These are phyloP conservation scores for Rhizomys pruinosus DNA, from an alignment of 2,113 vertebrate genomes.

Conservation along the genomic window DNA sequence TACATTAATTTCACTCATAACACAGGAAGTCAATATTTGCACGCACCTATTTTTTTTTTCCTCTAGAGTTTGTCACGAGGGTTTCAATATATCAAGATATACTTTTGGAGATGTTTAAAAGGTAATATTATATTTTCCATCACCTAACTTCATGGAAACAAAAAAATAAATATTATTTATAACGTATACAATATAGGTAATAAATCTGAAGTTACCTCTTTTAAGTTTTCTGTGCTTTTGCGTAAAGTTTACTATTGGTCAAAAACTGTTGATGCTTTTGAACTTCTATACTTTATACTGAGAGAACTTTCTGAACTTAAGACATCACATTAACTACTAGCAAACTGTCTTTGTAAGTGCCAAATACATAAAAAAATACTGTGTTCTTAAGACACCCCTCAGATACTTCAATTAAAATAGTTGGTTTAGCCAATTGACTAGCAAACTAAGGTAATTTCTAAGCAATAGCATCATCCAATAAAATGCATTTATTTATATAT, in stretches of 20 bases:
- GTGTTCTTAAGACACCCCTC: constrained; percentile 53
- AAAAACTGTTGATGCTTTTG: neutral
- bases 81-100: neutral
- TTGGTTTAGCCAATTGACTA: constrained; percentile 73
- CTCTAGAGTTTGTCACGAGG: neutral
- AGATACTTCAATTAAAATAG: constrained; percentile 70
- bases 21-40: neutral
- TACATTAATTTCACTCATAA: neutral
- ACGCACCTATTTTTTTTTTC: neutral
- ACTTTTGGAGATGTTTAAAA: neutral
- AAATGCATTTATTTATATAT: constrained; percentile 81
- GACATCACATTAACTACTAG: neutral
- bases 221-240: neutral
- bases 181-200: too few species aligned
- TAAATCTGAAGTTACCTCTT: neutral
- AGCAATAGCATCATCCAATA: neutral
- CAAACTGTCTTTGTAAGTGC: neutral
- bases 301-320: neutral
- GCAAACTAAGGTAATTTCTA: constrained; percentile 64
- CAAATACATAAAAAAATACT: neutral
- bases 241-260: neutral
- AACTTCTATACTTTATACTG: neutral
- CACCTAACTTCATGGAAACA: neutral
- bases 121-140: neutral
- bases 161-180: neutral